A percentile compares a stretch with the other conserved stretches of the same genome.
Conservation (phyloP, 2,888 invertebrate genomes). For the Cartodere bifasciata region DNA sequence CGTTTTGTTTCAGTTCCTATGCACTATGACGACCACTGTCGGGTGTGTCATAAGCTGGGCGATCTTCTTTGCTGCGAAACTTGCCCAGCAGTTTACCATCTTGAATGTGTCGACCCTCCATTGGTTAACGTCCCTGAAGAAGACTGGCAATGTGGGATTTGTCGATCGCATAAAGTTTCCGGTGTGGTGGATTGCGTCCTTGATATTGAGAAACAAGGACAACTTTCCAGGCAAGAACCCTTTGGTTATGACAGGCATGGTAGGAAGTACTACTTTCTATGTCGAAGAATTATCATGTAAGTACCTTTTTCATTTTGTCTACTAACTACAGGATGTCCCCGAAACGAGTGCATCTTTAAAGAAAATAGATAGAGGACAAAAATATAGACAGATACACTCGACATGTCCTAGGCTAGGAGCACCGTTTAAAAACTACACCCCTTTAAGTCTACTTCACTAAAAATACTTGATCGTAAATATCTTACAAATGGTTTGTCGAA, state of each 20-base stretch:
- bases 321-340: no score
- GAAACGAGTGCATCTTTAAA: no score
- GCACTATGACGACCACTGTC: constrained; percentile 86
- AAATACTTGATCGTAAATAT: no score
- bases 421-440: no score
- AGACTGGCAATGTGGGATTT: constrained; percentile 94
- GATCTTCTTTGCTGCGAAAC: constrained; percentile 95
- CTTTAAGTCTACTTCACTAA: no score
- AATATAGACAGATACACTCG: no score
- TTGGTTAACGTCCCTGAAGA: constrained; percentile 89
- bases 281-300: constrained; percentile 86
- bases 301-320: no score
- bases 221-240: constrained; percentile 84
- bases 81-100: constrained; percentile 95
- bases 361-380: no score
- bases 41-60: constrained; percentile 84
- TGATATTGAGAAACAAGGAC: constrained; percentile 82
- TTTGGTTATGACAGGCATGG: constrained; percentile 93
- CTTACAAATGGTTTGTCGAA: no score
- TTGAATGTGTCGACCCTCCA: constrained; percentile 93
- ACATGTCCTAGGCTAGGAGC: no score
- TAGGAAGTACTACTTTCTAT: constrained; percentile 94
- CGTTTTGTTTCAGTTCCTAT: constrained; percentile 51
- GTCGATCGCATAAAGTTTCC: constrained; percentile 78
- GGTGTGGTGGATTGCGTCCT: constrained; percentile 91